Percentiles rank a stretch among this genome's conserved stretches.
Evolutionary conservation across 2,888 invertebrate genomes (phyloP).

Genomic region (Machimus atricapillus): DNA sequence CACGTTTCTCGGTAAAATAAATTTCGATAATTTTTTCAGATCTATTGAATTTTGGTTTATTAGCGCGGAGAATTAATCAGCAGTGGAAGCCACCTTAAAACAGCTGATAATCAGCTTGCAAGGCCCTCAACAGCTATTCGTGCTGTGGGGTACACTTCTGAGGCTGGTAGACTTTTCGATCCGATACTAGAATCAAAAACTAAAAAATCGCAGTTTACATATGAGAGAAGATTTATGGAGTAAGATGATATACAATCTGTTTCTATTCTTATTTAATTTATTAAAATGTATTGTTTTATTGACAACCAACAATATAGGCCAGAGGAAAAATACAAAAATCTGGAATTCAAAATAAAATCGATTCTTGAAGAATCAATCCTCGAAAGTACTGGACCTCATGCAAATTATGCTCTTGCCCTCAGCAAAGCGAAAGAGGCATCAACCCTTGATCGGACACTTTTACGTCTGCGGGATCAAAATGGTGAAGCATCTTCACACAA

Average conservation of each 20-base stretch:
- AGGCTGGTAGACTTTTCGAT: conserved; percentile 71
- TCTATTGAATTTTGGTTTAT: neutral
- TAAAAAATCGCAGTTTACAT: conserved; percentile 63
- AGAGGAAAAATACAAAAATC: conserved; percentile 87
- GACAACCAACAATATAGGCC: conserved; percentile 67
- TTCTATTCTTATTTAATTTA: conserved; percentile 41
- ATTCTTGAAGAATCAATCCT: conserved; percentile 90
- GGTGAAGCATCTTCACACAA: conserved; percentile 90
- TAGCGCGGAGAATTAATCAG: conserved; percentile 15
- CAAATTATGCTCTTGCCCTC: conserved; percentile 65
- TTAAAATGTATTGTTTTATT: neutral
- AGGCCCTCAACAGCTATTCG: conserved; percentile 97
- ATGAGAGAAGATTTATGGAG: conserved; percentile 68
- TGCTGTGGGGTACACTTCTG: conserved; percentile 94
- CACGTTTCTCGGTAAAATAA: neutral
- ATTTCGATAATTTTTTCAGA: neutral
- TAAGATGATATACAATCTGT: neutral
- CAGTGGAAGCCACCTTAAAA: neutral
- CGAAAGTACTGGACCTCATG: conserved; percentile 59
- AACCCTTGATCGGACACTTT: conserved; percentile 86
- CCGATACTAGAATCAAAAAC: conserved; percentile 73
- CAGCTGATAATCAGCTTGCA: conserved; percentile 58
- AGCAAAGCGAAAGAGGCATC: conserved; percentile 97
- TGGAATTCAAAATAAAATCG: conserved; percentile 88
- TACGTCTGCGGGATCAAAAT: conserved; percentile 90